These are phyloP conservation scores for Tauraco hartlaubi DNA, from an alignment of 2,797 vertebrate genomes.

Conservation along the genomic window DNA sequence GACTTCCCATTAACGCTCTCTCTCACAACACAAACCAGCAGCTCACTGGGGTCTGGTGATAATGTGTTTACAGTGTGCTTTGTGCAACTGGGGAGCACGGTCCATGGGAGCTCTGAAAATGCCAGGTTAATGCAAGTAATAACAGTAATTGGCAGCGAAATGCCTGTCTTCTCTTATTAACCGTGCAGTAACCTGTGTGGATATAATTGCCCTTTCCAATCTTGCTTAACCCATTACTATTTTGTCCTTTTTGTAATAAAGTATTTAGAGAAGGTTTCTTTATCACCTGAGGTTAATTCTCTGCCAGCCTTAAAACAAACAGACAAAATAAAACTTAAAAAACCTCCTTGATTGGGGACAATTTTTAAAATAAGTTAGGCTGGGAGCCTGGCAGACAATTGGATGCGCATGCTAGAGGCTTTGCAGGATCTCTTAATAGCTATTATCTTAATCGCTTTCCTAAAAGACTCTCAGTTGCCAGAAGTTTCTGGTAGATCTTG, in stretches of 20 bases:
- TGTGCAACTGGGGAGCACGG: accelerated
- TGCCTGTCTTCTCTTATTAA: background rate
- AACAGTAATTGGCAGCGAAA: background rate
- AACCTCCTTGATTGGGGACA: background rate
- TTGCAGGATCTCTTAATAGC: background rate
- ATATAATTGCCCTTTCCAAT: background rate
- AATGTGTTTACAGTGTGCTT: background rate
- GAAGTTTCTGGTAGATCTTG: background rate
- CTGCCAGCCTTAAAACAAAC: background rate
- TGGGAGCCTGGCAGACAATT: background rate
- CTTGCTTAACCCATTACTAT: background rate
- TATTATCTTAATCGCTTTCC: background rate
- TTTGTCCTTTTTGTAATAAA: background rate
- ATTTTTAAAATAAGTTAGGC: background rate
- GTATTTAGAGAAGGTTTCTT: background rate
- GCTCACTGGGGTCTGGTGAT: background rate
- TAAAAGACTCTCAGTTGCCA: background rate
- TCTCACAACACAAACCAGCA: background rate
- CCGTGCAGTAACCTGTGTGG: background rate
- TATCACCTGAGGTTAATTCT: background rate
- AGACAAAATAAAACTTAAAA: background rate
- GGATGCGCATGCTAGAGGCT: background rate
- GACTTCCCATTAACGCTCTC: background rate
- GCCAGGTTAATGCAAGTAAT: background rate
- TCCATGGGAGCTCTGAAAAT: background rate